These are phyloP conservation scores for Sciurus niger DNA, from an alignment of 2,113 vertebrate genomes.

Conservation along the genomic window DNA sequence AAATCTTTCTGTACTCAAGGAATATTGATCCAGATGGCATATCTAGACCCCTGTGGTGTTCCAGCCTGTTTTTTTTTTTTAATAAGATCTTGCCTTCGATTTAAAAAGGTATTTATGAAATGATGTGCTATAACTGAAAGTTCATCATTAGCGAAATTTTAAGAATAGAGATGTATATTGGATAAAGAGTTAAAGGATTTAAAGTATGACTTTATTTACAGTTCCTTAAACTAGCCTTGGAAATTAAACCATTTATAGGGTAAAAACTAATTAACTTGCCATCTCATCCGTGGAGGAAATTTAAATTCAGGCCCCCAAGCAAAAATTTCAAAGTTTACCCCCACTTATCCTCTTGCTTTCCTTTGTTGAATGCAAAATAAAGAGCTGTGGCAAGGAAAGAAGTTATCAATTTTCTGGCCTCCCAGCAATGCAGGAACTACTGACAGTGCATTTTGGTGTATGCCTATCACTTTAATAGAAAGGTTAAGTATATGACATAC, in stretches of 20 bases:
- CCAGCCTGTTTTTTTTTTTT: constrained; percentile 17
- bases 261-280: neutral
- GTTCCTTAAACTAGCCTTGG: neutral
- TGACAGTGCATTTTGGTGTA: constrained; percentile 8
- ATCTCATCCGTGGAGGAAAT: constrained; percentile 31
- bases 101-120: constrained; percentile 56
- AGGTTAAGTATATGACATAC: neutral
- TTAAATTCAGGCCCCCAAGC: constrained; percentile 38
- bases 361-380: constrained; percentile 3
- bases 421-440: neutral
- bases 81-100: constrained; percentile 70
- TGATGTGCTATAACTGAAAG: neutral
- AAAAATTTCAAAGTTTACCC: neutral
- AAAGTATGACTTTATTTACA: constrained; percentile 24
- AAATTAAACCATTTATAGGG: neutral
- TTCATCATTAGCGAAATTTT: constrained; percentile 1
- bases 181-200: constrained; percentile 45
- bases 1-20: constrained; percentile 4
- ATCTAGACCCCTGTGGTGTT: constrained; percentile 47
- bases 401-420: neutral
- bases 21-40: constrained; percentile 64
- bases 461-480: neutral
- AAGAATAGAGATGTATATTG: neutral
- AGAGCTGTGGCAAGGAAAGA: neutral
- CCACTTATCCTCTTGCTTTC: rapidly evolving